Evolutionary conservation across 2,888 invertebrate genomes (phyloP).

Genomic region (Hirtodrosophila cameraria): DNA sequence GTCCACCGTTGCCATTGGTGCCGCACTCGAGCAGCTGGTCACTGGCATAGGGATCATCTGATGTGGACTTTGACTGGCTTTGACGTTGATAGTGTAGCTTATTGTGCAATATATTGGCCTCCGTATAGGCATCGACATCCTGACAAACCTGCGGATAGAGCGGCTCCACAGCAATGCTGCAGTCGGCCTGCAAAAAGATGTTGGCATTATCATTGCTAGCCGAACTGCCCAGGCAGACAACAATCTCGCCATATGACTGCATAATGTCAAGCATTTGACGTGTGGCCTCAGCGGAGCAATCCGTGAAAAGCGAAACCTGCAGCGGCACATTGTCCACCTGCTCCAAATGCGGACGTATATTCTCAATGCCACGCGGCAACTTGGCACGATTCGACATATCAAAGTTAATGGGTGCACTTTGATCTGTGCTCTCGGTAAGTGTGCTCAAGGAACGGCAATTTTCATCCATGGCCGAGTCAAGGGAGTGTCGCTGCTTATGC

Average conservation of each 20-base stretch:
- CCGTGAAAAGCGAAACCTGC: constrained; percentile 98
- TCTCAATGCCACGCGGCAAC: constrained; percentile 97
- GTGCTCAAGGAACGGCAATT: constrained; percentile 93
- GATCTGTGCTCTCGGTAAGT: constrained; percentile 94
- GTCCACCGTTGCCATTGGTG: constrained; percentile 57
- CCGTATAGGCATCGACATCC: constrained; percentile 83
- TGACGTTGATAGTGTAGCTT: constrained; percentile 75
- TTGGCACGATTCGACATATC: constrained; percentile 97
- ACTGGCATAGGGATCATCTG: constrained; percentile 38
- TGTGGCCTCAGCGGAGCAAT: constrained; percentile 96
- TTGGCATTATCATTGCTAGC: constrained; percentile 94
- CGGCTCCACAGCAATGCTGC: constrained; percentile 95
- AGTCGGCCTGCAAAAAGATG: constrained; percentile 96
- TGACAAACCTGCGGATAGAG: constrained; percentile 92
- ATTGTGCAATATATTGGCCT: constrained; percentile 83
- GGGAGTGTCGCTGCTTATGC: constrained; percentile 84
- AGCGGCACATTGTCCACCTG: constrained; percentile 98
- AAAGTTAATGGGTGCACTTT: constrained; percentile 95
- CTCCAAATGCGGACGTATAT: constrained; percentile 97
- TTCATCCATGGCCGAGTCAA: constrained; percentile 86
- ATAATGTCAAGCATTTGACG: constrained; percentile 97
- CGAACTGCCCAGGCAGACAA: constrained; percentile 96
- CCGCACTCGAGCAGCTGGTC: constrained; percentile 76
- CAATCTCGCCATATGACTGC: constrained; percentile 97
- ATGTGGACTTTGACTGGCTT: constrained; percentile 32